Evolutionary conservation across 2,113 vertebrate species (phyloP).

Genomic region (Pterocles gutturalis): DNA sequence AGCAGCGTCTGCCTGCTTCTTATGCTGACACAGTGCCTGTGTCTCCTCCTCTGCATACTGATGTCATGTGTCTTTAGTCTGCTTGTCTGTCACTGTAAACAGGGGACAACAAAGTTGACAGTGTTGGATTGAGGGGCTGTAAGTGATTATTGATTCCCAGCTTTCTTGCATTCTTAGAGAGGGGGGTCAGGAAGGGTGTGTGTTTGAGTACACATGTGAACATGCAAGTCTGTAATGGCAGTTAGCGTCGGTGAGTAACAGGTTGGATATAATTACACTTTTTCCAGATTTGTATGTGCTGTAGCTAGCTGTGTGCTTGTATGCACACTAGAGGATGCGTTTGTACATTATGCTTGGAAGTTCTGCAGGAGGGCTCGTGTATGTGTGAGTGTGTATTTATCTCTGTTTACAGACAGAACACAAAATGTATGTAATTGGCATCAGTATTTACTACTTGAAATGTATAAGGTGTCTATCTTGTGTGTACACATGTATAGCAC

Average conservation of each 20-base stretch:
- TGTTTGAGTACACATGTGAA: not conserved
- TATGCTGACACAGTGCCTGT: constrained; percentile 19
- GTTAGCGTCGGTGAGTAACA: accelerated
- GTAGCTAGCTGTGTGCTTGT: not conserved
- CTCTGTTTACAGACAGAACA: not conserved
- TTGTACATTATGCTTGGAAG: not conserved
- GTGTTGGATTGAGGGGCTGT: constrained; percentile 64
- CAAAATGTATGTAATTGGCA: accelerated
- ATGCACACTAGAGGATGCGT: not conserved
- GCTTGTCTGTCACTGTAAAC: constrained; percentile 46
- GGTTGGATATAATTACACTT: not conserved
- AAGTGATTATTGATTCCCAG: constrained; percentile 70
- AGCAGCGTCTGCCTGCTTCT: not conserved
- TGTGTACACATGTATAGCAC: not conserved
- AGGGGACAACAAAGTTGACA: constrained; percentile 44
- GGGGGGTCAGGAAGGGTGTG: not conserved
- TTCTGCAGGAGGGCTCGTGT: not conserved
- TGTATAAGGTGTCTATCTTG: accelerated
- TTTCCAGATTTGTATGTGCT: not conserved
- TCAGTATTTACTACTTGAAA: not conserved
- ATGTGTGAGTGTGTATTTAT: accelerated
- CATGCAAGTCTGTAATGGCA: not conserved
- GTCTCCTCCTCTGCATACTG: constrained; percentile 47
- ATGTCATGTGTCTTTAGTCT: constrained; percentile 23
- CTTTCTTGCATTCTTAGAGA: not conserved